Conservation (phyloP, 2,888 invertebrate species). For the Drosophila longiperda region DNA sequence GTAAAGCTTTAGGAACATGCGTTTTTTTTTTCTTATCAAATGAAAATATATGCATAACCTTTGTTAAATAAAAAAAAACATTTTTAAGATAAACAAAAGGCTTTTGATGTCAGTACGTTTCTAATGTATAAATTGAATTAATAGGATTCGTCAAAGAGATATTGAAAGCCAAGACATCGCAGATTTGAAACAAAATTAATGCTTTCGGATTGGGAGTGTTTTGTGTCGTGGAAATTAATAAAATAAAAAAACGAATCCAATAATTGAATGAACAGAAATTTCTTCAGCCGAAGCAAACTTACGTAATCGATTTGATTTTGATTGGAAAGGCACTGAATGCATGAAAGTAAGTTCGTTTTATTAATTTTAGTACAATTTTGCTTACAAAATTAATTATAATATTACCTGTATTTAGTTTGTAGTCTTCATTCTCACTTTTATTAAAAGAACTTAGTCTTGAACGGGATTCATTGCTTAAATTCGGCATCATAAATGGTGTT, state of each 20-base stretch:
- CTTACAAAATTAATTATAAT: constrained; percentile 86
- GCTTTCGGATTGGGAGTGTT: neutral
- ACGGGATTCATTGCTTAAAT: constrained; percentile 86
- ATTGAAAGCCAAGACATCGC: neutral
- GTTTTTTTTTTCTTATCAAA: neutral
- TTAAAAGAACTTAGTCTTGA: constrained; percentile 88
- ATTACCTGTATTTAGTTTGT: constrained; percentile 87
- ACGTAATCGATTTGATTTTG: constrained; percentile 85
- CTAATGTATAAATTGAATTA: neutral
- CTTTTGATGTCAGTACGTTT: neutral
- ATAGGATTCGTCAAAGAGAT: neutral
- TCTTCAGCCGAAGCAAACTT: constrained; percentile 55
- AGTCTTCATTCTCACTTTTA: constrained; percentile 88
- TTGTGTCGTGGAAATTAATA: neutral
- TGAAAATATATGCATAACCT: neutral
- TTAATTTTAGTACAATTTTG: neutral
- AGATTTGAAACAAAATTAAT: neutral
- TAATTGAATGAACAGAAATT: neutral
- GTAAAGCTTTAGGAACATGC: neutral
- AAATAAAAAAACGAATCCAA: neutral
- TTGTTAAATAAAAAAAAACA: neutral
- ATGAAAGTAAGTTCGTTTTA: constrained; percentile 46
- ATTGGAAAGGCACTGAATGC: constrained; percentile 87
- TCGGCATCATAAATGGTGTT: constrained; percentile 86
- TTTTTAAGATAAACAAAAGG: neutral